phyloP scores from a whole-genome alignment of 2,888 invertebrate species.

The Nomada ruficornis region DNA sequence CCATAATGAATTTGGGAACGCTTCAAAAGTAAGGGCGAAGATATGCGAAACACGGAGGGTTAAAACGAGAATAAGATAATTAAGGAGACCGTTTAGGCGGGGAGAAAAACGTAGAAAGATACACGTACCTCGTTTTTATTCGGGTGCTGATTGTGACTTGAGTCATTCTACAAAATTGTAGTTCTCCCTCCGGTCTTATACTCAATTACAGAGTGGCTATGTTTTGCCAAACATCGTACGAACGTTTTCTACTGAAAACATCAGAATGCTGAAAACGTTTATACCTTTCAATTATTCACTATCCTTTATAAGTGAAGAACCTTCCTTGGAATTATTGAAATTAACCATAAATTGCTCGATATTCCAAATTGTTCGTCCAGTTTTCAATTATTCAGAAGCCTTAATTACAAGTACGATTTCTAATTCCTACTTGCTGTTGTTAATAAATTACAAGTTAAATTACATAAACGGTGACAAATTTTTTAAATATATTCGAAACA shows the following conservation, averaged over 20 bases:
- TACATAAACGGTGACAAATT: too few species aligned
- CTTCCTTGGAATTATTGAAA: neutral
- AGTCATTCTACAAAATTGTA: slow-evolving; percentile 2
- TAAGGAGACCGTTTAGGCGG: neutral
- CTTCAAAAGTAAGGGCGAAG: neutral
- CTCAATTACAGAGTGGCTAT: neutral
- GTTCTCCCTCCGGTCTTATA: neutral
- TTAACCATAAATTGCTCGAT: neutral
- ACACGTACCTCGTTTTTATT: slow-evolving; percentile 7
- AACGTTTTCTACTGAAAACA: neutral
- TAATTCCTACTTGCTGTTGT: neutral
- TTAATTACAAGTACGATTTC: neutral
- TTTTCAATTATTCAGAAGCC: neutral
- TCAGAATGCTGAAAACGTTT: neutral
- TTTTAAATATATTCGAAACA: too few species aligned
- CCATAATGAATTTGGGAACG: neutral
- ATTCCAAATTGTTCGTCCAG: neutral
- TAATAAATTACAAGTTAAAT: too few species aligned
- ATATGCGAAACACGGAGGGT: neutral
- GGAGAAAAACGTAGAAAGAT: neutral
- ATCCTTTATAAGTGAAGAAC: neutral
- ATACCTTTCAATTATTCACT: neutral
- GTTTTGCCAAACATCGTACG: neutral
- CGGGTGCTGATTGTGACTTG: slow-evolving; percentile 16
- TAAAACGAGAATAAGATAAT: neutral